A percentile compares a stretch with the other conserved stretches of the same genome.
These are phyloP conservation scores for Galbula dea DNA, from an alignment of 2,113 vertebrate genomes.

Conservation along the genomic window DNA sequence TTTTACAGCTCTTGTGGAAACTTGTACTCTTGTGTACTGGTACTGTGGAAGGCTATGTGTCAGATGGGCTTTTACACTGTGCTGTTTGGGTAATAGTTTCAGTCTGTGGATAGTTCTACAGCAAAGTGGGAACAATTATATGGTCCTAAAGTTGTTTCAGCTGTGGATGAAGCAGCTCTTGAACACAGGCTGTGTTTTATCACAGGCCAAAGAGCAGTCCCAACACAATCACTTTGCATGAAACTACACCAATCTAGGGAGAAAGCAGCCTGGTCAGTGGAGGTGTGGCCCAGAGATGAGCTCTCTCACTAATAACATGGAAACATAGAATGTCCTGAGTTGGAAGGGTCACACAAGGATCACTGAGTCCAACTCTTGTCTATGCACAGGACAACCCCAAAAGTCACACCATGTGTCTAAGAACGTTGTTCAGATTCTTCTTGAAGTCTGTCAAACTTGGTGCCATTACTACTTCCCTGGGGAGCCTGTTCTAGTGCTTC, in stretches of 20 bases:
- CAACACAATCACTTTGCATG: not conserved
- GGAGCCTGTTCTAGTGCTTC: no score
- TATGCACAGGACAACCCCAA: no score
- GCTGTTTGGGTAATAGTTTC: not conserved
- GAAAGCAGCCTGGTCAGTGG: not conserved
- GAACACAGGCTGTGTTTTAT: not conserved
- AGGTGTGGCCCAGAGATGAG: not conserved
- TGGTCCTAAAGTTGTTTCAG: not conserved
- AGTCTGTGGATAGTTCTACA: not conserved
- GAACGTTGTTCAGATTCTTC: no score
- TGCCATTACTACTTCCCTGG: no score
- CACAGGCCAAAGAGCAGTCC: not conserved
- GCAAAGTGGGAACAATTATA: not conserved
- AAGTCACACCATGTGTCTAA: no score
- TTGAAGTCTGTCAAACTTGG: no score
- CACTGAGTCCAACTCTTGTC: no score
- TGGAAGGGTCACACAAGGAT: no score
- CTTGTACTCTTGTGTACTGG: not conserved
- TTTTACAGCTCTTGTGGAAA: not conserved
- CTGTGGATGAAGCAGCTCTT: not conserved
- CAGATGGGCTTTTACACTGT: not conserved
- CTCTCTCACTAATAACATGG: fast-evolving
- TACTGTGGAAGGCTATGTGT: not conserved
- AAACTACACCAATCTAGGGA: not conserved
- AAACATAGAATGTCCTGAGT: no score